Conservation (phyloP, 2,888 invertebrate species). For the Hedychridium roseum region DNA sequence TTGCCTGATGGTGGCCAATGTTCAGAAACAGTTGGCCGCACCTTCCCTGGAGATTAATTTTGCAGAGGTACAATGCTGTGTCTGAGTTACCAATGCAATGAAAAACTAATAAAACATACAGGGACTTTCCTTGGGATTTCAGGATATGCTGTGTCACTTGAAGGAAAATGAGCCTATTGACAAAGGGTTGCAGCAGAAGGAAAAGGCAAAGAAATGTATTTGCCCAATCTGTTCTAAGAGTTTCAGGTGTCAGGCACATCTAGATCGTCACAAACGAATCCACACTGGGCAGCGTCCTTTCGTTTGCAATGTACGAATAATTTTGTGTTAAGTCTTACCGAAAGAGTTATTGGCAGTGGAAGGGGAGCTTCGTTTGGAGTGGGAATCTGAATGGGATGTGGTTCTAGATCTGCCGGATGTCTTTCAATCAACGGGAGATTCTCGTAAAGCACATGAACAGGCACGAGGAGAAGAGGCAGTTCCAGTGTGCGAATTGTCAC, state of each 20-base stretch:
- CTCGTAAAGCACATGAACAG: slow-evolving; percentile 53
- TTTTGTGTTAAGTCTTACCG: background rate
- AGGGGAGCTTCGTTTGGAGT: no score
- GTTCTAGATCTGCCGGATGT: slow-evolving; percentile 55
- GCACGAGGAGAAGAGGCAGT: slow-evolving; percentile 54
- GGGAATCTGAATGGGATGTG: background rate
- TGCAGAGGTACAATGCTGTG: slow-evolving; percentile 55
- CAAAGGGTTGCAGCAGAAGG: slow-evolving; percentile 20
- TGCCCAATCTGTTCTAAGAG: slow-evolving; percentile 65
- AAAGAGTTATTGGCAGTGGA: no score
- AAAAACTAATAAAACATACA: no score
- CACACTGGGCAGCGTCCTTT: slow-evolving; percentile 69
- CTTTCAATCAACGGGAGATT: slow-evolving; percentile 58
- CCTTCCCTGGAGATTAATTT: slow-evolving; percentile 57
- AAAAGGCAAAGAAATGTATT: slow-evolving; percentile 34
- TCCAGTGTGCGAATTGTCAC: slow-evolving; percentile 55
- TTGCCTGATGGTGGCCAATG: slow-evolving; percentile 57
- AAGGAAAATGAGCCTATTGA: slow-evolving; percentile 45
- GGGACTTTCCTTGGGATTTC: no score
- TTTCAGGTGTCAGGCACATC: slow-evolving; percentile 68
- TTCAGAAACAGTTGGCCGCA: slow-evolving; percentile 53
- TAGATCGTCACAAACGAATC: slow-evolving; percentile 67
- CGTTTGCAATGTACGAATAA: slow-evolving; percentile 62
- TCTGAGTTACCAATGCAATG: no score
- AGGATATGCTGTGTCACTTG: slow-evolving; percentile 55